Conservation (phyloP, 2,888 invertebrate genomes). For the Piscicola geometra region DNA sequence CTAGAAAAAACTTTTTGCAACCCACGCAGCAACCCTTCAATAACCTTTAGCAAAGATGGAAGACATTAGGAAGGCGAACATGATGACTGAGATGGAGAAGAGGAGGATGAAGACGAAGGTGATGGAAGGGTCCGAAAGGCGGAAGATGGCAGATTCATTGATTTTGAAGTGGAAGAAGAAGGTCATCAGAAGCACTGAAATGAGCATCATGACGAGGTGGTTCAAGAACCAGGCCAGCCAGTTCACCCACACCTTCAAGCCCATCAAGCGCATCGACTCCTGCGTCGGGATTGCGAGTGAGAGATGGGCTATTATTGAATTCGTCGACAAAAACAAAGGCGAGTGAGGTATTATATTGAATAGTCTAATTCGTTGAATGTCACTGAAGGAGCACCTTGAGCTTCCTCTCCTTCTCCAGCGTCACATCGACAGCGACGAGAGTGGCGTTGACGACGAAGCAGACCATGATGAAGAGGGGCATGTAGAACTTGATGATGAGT, state of each 20-base stretch:
- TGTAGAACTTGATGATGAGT: constrained; percentile 63
- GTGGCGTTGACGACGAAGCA: constrained; percentile 74
- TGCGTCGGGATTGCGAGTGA: too few relatives aligned
- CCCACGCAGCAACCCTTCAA: too few relatives aligned
- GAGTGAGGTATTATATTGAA: too few relatives aligned
- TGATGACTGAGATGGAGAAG: constrained; percentile 67
- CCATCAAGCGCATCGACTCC: constrained; percentile 86
- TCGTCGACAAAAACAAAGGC: too few relatives aligned
- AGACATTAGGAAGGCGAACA: constrained; percentile 73
- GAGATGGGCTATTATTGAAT: too few relatives aligned
- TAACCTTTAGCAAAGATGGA: constrained; percentile 71
- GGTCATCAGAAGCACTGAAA: constrained; percentile 60
- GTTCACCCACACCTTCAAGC: constrained; percentile 72
- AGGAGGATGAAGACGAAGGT: constrained; percentile 67
- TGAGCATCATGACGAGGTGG: constrained; percentile 64
- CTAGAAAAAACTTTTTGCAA: too few relatives aligned
- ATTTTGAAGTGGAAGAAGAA: constrained; percentile 49
- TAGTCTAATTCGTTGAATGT: too few relatives aligned
- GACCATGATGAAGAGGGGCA: constrained; percentile 72
- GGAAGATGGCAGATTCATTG: constrained; percentile 61
- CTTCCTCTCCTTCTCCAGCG: constrained; percentile 69
- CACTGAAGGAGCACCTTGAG: constrained; percentile 61
- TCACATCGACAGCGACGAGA: constrained; percentile 69
- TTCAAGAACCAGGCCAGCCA: constrained; percentile 80
- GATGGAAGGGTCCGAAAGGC: constrained; percentile 64